These are phyloP conservation scores for Spizaetus ornatus DNA, from an alignment of 2,113 vertebrate species.

Conservation along the genomic window DNA sequence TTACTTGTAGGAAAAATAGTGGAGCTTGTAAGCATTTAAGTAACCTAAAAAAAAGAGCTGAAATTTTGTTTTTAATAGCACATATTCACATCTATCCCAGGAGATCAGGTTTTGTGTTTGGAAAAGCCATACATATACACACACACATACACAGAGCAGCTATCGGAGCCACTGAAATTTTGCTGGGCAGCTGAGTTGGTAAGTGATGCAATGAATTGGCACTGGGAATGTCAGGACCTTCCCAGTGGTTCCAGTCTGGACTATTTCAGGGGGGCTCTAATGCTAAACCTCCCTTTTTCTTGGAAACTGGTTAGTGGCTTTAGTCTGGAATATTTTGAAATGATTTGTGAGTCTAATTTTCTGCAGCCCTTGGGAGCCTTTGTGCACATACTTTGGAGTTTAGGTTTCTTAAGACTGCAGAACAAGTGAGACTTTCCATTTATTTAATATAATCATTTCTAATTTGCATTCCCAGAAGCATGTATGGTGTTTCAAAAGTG, in stretches of 20 bases:
- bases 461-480: background rate
- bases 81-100: background rate
- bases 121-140: background rate
- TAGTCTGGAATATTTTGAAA: background rate
- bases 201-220: background rate
- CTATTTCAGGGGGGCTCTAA: rapidly evolving
- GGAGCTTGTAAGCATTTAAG: background rate
- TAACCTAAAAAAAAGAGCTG: background rate
- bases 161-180: background rate
- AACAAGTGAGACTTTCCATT: background rate
- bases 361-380: background rate
- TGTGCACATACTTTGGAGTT: background rate
- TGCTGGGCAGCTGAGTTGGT: background rate
- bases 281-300: background rate
- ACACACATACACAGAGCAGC: background rate
- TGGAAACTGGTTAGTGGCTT: background rate
- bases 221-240: background rate
- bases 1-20: background rate
- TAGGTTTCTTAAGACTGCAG: background rate
- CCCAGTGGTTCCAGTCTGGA: background rate
- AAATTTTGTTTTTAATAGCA: background rate
- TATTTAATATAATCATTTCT: background rate
- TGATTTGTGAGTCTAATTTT: background rate
- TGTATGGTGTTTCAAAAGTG: background rate
- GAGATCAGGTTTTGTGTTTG: background rate